Evolutionary conservation across 2,113 vertebrate species (phyloP).

Genomic region (Eretmochelys imbricata): DNA sequence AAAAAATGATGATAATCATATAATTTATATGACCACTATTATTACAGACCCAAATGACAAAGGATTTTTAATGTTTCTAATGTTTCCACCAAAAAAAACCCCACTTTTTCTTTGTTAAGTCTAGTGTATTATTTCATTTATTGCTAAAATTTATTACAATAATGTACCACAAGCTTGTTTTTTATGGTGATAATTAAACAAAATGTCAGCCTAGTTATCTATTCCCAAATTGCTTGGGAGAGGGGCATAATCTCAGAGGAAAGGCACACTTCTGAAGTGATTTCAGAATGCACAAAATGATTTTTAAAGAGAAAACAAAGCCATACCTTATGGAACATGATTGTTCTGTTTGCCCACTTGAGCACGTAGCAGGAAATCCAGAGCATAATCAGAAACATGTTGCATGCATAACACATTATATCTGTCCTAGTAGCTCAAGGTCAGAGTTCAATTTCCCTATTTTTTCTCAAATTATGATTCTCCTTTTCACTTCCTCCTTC

Average conservation of each 20-base stretch:
- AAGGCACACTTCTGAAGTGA: slow-evolving; percentile 13
- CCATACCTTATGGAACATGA: not conserved
- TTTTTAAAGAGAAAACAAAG: slow-evolving; percentile 48
- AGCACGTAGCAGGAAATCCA: slow-evolving; percentile 10
- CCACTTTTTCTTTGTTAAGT: not conserved
- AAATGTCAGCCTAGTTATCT: slow-evolving; percentile 55
- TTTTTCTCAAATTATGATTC: not conserved
- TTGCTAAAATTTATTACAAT: slow-evolving; percentile 44
- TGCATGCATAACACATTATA: not conserved
- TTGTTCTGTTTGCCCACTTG: not conserved
- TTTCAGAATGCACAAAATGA: not conserved
- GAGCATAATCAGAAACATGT: not conserved
- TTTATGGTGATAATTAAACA: slow-evolving; percentile 44
- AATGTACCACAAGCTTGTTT: slow-evolving; percentile 23
- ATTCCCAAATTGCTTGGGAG: not conserved
- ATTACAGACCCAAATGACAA: not conserved
- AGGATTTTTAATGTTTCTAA: slow-evolving; percentile 21
- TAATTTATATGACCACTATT: slow-evolving; percentile 40
- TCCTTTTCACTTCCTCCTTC: not conserved
- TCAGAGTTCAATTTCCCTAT: not conserved
- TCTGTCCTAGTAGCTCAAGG: not conserved
- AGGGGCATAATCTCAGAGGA: not conserved
- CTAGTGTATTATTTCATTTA: slow-evolving; percentile 10
- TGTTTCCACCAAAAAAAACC: slow-evolving; percentile 17
- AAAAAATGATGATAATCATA: not conserved